Base-by-base conservation (phyloP, 2,888 invertebrate genomes). In the Trilocha varians region DNA sequence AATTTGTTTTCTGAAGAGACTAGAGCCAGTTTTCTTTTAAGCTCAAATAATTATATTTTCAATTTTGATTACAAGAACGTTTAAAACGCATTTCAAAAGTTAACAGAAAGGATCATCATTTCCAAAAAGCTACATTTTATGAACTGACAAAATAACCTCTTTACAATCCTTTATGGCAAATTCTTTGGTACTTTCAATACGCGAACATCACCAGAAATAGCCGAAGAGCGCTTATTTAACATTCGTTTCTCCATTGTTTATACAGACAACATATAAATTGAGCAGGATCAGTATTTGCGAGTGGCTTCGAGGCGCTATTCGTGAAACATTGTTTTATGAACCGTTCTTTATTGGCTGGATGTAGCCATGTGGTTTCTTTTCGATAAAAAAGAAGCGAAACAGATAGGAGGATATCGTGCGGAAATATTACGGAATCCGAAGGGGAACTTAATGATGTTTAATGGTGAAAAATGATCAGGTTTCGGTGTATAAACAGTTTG, bases 251-350 rank as follows among this genome's bases (percentile, higher is more conserved):
- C 25, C 25, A 25, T 25, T 11, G 25, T 11, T 25, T 25, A 25
- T 9, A 25, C 11, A 25, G 11, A 59, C 53, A 59, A 60, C 65
- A 70, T 70, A 80, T 82, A 79, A 75, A 79, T 78, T 78, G 56
- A 55, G 57, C 64, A 64, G 70, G 76, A 78, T 72, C 72, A 70
- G 71, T 76, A 72, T 77, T 77, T 76, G 77, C 59, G 71, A 65
- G 60, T 58, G 54, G 25, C 57, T 57, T 59, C 59, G 58, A 55
- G 57, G 48, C 41, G 43, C 40, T 39, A 32, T 42, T 44, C 43
- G 40, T 43, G 49, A 61, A 18, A 34, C 32, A 57, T 58, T 55
- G 64, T 66, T 41, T 38, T 41, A 38, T 37, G 25, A 41, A 34
- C 58, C 57, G 52, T 59, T 51, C 50, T 56, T 49, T 44, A 49